Base-by-base conservation (phyloP, 2,113 vertebrate genomes). In the Aplodontia rufa region DNA sequence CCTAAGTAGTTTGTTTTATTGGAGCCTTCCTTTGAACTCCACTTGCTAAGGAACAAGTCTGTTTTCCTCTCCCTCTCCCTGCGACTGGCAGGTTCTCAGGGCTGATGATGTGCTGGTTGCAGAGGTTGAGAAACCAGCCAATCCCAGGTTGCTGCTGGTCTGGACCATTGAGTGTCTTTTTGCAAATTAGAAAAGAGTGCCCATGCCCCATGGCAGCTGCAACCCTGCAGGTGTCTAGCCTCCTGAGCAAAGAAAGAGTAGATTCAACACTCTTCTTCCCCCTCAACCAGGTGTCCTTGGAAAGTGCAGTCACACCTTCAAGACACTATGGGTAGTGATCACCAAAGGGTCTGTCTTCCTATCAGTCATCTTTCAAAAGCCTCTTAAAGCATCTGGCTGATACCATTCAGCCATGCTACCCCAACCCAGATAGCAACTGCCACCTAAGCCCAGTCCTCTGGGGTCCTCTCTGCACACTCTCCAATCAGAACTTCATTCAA, bases 31-130 rank as follows among this genome's bases (percentile, higher is more conserved):
- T 94, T 78, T 91, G 86, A 94, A 92, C 22, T 74, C 35, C 0
- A 6, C 13, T 74, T 82, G 40, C 58, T 94, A 80, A 84, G 51
- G 32, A 84, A 49, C 24, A 37, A 16, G 49, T 47, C 49, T 87
- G 1, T 55, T 76, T n/a, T 26, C 45, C 26, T 40, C 20, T 74
- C 60, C 35, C 0, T 0, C 30, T 49, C 17, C 17, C 60, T 64
- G 8, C 35, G 35, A 82, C 1, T 14, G 5, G 6, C 0, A 68
- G 20, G 17, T 30, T 87, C 42, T 84, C 51, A 28, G 74, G 5
- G 12, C 8, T 8, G 32, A 74, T 1, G 3, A 47, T 28, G 3
- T 0, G 0, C 30, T 45, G 51, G 66, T 10, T 28, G 17, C 12
- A 0, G 35, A 6, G 9, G 47, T 0, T 66, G 55, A 5, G 45